Conservation (phyloP, 2,888 invertebrate species). For the Dyspetes luteomarginatus region DNA sequence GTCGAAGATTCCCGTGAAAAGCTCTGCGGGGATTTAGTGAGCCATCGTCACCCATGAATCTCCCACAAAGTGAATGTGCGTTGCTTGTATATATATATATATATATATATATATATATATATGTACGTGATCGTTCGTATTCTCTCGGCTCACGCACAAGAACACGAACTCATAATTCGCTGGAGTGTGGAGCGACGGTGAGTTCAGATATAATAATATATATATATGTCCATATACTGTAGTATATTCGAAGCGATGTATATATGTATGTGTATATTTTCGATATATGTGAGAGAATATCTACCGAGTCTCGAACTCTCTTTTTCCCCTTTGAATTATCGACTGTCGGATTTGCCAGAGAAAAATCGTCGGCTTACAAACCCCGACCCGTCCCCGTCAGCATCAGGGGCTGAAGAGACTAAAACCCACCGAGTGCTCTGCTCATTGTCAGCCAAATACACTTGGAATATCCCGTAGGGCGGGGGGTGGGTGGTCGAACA, state of each 20-base stretch:
- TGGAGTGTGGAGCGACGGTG: slow-evolving; percentile 12
- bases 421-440: slow-evolving; percentile 29
- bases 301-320: slow-evolving; percentile 34
- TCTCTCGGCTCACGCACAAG: slow-evolving; percentile 10
- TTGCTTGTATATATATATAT: slow-evolving; percentile 60
- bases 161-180: slow-evolving; percentile 20
- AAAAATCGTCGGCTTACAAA: slow-evolving; percentile 67
- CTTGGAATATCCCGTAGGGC: slow-evolving; percentile 3
- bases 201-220: not conserved
- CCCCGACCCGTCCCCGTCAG: slow-evolving; percentile 1
- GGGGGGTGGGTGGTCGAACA: too few species aligned
- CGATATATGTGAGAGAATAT: slow-evolving; percentile 48
- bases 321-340: slow-evolving; percentile 75
- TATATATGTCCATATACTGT: slow-evolving; percentile 10
- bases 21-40: slow-evolving; percentile 81
- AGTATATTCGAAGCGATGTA: slow-evolving; percentile 18
- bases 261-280: too few species aligned
- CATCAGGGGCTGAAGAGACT: not conserved
- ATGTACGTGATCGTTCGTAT: slow-evolving; percentile 27
- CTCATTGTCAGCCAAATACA: not conserved
- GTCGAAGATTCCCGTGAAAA: slow-evolving; percentile 75
- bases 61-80: slow-evolving; percentile 68
- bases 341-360: slow-evolving; percentile 71
- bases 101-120: slow-evolving; percentile 46
- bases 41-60: slow-evolving; percentile 77